These are phyloP conservation scores for Sorex araneus DNA, from an alignment of 2,113 vertebrate species.

Conservation along the genomic window DNA sequence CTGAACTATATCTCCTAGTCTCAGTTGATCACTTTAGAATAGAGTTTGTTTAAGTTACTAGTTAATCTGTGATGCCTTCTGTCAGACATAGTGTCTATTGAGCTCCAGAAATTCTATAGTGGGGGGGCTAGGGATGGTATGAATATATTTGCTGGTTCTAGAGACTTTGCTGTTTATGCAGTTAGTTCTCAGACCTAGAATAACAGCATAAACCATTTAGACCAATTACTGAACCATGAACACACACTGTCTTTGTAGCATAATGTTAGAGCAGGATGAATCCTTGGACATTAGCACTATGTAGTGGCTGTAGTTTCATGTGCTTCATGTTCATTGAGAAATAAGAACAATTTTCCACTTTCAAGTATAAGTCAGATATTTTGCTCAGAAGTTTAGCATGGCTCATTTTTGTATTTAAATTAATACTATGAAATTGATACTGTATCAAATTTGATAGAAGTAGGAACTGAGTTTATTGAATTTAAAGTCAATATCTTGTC, in stretches of 20 bases:
- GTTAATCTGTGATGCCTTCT: neutral
- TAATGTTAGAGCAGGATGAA: neutral
- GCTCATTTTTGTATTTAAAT: neutral
- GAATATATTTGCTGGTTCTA: neutral
- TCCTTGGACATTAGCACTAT: neutral
- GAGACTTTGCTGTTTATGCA: neutral
- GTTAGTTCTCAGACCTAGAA: neutral
- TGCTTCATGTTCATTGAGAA: conserved; percentile 12
- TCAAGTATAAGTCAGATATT: neutral
- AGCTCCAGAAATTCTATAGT: neutral
- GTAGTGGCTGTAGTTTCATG: neutral
- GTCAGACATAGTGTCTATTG: neutral
- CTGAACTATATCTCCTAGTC: no score
- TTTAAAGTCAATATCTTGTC: neutral
- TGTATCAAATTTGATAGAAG: neutral
- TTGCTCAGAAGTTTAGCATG: neutral
- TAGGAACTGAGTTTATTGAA: neutral
- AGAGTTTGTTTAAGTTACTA: neutral
- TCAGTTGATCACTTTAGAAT: neutral
- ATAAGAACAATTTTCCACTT: neutral
- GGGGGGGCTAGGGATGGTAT: neutral
- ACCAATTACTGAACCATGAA: neutral
- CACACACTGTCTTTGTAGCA: neutral
- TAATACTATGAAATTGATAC: neutral
- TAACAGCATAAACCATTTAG: neutral